A percentile compares a stretch with the other conserved stretches of the same genome.
Evolutionary conservation across 2,888 invertebrate species (phyloP).

Genomic region (Nomada flava): DNA sequence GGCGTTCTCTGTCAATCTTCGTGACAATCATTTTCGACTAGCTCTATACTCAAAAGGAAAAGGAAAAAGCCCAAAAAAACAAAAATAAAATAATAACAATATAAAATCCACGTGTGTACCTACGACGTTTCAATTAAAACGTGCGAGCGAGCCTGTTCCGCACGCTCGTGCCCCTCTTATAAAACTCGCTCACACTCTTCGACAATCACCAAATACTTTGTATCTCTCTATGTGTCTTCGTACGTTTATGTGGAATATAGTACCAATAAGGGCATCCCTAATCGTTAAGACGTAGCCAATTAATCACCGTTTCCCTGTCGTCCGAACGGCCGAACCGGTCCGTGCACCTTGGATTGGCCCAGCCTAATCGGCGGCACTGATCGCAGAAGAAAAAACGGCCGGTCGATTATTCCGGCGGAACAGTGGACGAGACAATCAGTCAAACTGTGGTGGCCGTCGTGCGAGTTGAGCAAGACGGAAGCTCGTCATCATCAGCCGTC

Average conservation of each 20-base stretch:
- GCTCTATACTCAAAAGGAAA: conserved; percentile 44
- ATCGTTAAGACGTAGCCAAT: neutral
- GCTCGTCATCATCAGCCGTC: conserved; percentile 61
- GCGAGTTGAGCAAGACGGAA: conserved; percentile 60
- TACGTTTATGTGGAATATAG: neutral
- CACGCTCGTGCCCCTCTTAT: conserved; percentile 13
- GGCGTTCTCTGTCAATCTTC: conserved; percentile 72
- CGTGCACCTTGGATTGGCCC: neutral
- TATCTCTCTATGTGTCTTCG: conserved; percentile 13
- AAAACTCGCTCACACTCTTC: conserved; percentile 58
- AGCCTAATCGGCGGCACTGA: neutral
- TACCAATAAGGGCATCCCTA: neutral
- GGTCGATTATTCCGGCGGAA: neutral
- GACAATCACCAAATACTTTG: conserved; percentile 67
- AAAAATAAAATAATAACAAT: conserved; percentile 1
- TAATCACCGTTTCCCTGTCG: neutral
- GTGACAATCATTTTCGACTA: conserved; percentile 81
- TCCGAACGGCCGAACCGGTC: neutral
- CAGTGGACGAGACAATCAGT: conserved; percentile 27
- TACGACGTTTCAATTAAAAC: conserved; percentile 82
- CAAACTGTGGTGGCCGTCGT: conserved; percentile 82
- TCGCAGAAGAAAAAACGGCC: conserved; percentile 5
- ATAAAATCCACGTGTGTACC: conserved; percentile 66
- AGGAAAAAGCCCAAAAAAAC: conserved; percentile 17
- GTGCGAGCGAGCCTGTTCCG: conserved; percentile 55